These are phyloP conservation scores for Caerostris extrusa DNA, from an alignment of 1,140 invertebrate species.

Conservation along the genomic window DNA sequence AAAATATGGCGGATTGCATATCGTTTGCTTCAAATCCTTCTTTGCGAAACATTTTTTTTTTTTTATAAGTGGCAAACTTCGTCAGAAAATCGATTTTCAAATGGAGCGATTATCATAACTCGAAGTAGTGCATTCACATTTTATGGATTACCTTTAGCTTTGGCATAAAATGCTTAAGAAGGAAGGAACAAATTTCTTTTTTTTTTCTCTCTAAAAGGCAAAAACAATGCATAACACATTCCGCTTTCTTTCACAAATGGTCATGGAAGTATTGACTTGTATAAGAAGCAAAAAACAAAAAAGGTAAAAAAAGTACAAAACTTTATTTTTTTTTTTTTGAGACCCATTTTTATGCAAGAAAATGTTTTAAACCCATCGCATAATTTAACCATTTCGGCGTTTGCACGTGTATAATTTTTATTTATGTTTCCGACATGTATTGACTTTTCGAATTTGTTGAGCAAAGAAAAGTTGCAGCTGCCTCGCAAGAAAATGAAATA, in stretches of 20 bases:
- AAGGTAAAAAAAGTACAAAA: not conserved
- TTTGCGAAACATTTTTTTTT: not conserved
- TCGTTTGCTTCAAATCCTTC: not conserved
- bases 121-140: not conserved
- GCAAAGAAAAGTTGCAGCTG: too few species aligned
- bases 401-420: not conserved
- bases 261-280: not conserved
- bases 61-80: not conserved
- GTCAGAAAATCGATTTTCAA: not conserved
- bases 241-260: not conserved
- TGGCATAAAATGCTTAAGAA: not conserved
- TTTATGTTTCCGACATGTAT: not conserved
- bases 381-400: conserved; percentile 23
- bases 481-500: not conserved
- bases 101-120: not conserved
- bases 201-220: not conserved
- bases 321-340: not conserved
- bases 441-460: not conserved
- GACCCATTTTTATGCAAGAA: not conserved
- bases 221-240: not conserved
- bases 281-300: not conserved
- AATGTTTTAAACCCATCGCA: not conserved
- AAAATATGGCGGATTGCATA: not conserved
- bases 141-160: not conserved
- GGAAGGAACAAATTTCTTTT: not conserved